These are phyloP conservation scores for Tylochromis polylepis DNA, from an alignment of 2,113 vertebrate genomes.

Conservation along the genomic window DNA sequence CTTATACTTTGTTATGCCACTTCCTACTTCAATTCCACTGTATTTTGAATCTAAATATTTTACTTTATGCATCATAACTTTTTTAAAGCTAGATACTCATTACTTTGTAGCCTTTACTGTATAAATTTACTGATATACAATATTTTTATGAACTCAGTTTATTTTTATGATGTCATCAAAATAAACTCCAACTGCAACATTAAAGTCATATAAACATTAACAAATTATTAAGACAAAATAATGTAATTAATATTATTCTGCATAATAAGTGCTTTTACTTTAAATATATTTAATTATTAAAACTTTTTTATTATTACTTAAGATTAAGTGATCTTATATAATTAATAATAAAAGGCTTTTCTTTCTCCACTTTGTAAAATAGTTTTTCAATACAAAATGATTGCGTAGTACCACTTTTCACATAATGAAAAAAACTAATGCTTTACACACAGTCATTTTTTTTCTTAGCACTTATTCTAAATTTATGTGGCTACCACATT, in stretches of 20 bases:
- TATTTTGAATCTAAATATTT: not conserved
- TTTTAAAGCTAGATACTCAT: not conserved
- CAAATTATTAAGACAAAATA: not conserved
- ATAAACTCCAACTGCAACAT: too few relatives aligned
- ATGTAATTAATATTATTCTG: not conserved
- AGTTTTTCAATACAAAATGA: not conserved
- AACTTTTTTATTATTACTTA: not conserved
- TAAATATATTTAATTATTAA: not conserved
- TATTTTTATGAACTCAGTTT: not conserved
- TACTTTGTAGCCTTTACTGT: not conserved
- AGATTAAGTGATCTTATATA: not conserved
- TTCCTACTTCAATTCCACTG: not conserved
- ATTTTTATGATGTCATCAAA: too few relatives aligned
- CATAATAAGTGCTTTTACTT: not conserved
- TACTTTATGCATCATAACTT: not conserved
- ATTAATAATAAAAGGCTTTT: not conserved
- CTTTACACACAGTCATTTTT: too few relatives aligned
- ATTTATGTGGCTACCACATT: too few relatives aligned
- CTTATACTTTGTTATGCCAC: not conserved
- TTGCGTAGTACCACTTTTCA: not conserved
- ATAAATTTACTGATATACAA: not conserved
- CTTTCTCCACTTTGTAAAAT: not conserved
- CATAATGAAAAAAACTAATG: too few relatives aligned
- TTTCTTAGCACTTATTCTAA: too few relatives aligned
- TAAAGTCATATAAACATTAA: too few relatives aligned